Base-by-base conservation (phyloP, 2,888 invertebrate species). In the Drosophila sordidula region DNA sequence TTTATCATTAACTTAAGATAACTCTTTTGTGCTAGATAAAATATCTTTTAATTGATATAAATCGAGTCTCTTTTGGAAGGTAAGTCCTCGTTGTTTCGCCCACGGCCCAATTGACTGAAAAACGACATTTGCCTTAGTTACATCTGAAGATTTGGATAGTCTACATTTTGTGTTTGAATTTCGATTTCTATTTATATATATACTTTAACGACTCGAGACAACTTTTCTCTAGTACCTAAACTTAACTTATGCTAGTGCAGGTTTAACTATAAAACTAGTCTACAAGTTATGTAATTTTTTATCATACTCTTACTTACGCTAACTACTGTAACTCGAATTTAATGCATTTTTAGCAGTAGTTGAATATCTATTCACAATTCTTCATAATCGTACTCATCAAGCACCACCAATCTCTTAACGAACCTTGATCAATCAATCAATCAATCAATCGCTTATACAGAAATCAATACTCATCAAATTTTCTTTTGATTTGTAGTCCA, bases 401-500 rank as follows among this genome's bases (percentile, higher is more conserved):
- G 38, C 64, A 61, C 70, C 64, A 64, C 57, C 39, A 16, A 36
- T 51, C 70, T 54, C 26, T 8, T 29, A 8, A 8, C 2, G 26
- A 29, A 29, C 26, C 29, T 6, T 26, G 26, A 26, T 12, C 34
- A 11, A 64, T 56, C 72, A 38, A 34, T 34, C 58, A 55, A 26
- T 57, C 50, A 39, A 56, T 68, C 68, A 70, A 45, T 65, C 78
- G 51, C 41, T 25, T 51, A 34, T 46, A 47, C 38, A n/a, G 18
- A 38, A 47, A 12, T 34, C 47, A 25, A 42, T 38, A 39, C 16
- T 54, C 74, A 73, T 68, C 42, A n/a, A 68, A 64, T 14, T 34
- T 63, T 50, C 14, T 75, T 75, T 66, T 86, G 62, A 80, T 71
- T 81, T 81, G 80, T 78, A 77, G 81, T 63, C 4, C 66, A 25